Evolutionary conservation across 2,113 vertebrate species (phyloP).

Genomic region (Gracilinanus agilis): DNA sequence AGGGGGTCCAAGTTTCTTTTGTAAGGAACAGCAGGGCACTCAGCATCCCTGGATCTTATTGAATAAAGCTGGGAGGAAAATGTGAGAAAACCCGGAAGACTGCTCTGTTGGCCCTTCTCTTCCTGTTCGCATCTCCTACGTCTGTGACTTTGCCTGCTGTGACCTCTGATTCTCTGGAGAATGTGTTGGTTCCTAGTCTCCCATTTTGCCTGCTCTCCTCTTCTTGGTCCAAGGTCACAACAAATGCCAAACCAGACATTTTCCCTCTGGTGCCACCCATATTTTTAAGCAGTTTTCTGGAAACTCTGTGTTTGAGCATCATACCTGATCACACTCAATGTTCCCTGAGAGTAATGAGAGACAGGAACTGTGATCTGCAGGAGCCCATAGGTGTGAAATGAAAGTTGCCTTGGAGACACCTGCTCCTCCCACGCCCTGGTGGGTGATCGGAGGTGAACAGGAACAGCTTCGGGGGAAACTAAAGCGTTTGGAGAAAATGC

Average conservation of each 20-base stretch:
- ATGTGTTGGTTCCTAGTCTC: not conserved
- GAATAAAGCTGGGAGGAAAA: not conserved
- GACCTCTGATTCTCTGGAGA: not conserved
- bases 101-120: not conserved
- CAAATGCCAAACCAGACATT: not conserved
- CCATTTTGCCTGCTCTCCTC: not conserved
- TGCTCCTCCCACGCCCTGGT: not conserved
- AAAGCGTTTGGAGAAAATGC: not conserved
- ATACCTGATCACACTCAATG: not conserved
- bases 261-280: not conserved
- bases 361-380: not conserved
- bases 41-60: not conserved
- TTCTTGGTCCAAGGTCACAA: not conserved
- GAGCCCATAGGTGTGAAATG: not conserved
- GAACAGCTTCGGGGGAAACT: not conserved
- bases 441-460: not conserved
- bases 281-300: not conserved
- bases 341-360: conserved; percentile 1
- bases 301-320: not conserved
- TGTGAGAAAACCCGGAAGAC: not conserved
- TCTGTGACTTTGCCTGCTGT: not conserved
- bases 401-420: conserved; percentile 3
- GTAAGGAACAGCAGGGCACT: too few species aligned
- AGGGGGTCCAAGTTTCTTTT: not conserved
- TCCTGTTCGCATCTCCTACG: not conserved